Base-by-base conservation (phyloP, 2,113 vertebrate species). In the Chauna torquata region DNA sequence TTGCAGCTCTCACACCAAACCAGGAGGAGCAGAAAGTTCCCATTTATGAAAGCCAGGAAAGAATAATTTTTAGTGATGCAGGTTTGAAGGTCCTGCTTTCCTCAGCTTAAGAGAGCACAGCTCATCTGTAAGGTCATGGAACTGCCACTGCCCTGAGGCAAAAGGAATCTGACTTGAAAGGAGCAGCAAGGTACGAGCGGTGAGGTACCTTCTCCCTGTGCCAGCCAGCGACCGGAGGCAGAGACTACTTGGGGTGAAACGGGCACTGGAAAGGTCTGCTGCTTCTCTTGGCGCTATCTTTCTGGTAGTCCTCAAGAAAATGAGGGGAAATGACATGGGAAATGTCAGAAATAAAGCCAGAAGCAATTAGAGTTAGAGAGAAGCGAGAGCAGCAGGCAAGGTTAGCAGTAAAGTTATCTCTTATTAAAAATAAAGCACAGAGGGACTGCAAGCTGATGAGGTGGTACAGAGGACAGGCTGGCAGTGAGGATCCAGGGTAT, bases 271-370 rank as follows among this genome's bases (percentile, higher is more conserved):
- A 85, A 95, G 84, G 87, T 87, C 92, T 82, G 1, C 70, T 19
- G 81, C 66, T 95, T 69, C 78, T 91, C 93, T 59, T 17, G 66
- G 85, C 96, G 96, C 91, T 94, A 74, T 96, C 94, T 94, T 94
- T 85, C 95, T 65, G 95, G 70, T 84, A 80, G 84, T 90, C 91
- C 85, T 95, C 18, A 72, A 93, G 94, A 96, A 96, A 96, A 96
- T 80, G 93, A 97, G 94, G 95, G 92, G 94, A 97, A 96, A 95
- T 10, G 87, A 91, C 96, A 94, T 96, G 96, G 96, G 95, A 97
- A 97, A 97, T 95, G 96, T 96, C 94, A 96, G 94, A 97, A 96
- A 97, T 91, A 91, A 96, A 97, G 94, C 95, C 93, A 96, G 94
- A 92, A 96, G 95, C 94, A 97, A 96, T 96, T 91, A 96, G 92